phyloP scores from a whole-genome alignment of 2,113 vertebrate genomes.

The Lophura nycthemera region DNA sequence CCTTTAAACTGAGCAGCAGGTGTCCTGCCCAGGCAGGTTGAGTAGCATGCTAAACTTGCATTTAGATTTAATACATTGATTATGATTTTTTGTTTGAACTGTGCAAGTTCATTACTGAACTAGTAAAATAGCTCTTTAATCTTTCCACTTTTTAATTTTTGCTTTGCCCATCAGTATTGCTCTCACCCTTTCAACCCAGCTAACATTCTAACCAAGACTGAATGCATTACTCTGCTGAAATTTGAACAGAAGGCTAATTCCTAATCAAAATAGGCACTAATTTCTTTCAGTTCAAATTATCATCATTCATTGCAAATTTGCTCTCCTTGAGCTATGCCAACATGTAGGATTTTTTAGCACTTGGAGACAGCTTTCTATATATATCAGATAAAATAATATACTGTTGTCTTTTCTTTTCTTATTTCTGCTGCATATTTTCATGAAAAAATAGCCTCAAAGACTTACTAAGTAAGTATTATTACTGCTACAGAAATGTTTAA shows the following conservation, averaged over 20 bases:
- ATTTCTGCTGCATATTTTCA: neutral
- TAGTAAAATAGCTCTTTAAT: neutral
- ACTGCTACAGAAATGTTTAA: neutral
- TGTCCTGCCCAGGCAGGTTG: neutral
- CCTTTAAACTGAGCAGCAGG: neutral
- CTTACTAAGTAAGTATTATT: neutral
- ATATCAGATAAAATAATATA: constrained; percentile 36
- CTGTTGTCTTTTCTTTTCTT: neutral
- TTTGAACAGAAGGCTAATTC: constrained; percentile 76
- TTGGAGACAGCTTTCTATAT: constrained; percentile 35
- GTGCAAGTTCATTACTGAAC: neutral
- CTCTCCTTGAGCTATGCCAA: constrained; percentile 71
- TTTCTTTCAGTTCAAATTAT: constrained; percentile 76
- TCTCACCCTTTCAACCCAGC: constrained; percentile 27
- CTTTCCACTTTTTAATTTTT: constrained; percentile 51
- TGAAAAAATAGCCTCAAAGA: neutral
- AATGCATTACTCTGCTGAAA: constrained; percentile 70
- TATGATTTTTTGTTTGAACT: neutral
- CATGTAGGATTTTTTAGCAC: constrained; percentile 48
- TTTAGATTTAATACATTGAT: neutral
- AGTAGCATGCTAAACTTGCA: neutral
- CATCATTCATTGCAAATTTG: constrained; percentile 79
- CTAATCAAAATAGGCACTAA: constrained; percentile 80
- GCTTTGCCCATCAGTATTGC: constrained; percentile 46
- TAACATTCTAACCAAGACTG: constrained; percentile 68